Conservation (phyloP, 2,888 invertebrate genomes). For the Uropetala carovei region DNA sequence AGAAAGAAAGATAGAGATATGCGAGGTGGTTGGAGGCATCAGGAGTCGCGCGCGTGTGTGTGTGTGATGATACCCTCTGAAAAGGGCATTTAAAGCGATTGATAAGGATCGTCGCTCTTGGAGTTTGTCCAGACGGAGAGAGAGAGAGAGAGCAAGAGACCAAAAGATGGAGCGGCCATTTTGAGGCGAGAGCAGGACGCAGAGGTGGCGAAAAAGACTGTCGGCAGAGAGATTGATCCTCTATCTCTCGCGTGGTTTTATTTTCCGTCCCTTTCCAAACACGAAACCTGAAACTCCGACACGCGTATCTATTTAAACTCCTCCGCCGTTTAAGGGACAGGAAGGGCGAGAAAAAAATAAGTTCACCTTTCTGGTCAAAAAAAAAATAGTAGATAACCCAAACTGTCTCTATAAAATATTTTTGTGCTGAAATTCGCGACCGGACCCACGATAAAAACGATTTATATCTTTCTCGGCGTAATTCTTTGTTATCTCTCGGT, state of each 20-base stretch:
- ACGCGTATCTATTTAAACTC: not conserved
- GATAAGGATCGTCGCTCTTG: slow-evolving; percentile 64
- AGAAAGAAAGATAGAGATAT: slow-evolving; percentile 49
- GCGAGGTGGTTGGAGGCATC: slow-evolving; percentile 47
- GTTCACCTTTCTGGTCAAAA: not conserved
- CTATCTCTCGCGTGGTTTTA: not conserved
- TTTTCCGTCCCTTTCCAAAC: not conserved
- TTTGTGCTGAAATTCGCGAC: not conserved
- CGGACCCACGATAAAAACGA: not conserved
- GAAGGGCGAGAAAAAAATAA: not conserved
- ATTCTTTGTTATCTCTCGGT: not conserved
- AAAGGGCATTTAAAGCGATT: slow-evolving; percentile 64
- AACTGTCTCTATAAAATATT: not conserved
- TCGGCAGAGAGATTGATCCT: not conserved
- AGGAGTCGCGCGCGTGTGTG: slow-evolving; percentile 45
- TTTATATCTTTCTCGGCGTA: not conserved
- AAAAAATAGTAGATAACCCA: not conserved
- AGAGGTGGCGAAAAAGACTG: slow-evolving; percentile 53
- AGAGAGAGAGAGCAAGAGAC: not conserved
- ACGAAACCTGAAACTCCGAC: slow-evolving; percentile 7
- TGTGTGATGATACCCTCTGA: slow-evolving; percentile 54
- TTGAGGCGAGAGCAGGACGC: slow-evolving; percentile 33
- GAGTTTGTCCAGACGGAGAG: slow-evolving; percentile 61
- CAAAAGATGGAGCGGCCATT: slow-evolving; percentile 49
- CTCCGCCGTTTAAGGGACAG: not conserved